phyloP scores from a whole-genome alignment of 2,113 vertebrate species.

The Heliornis fulica region DNA sequence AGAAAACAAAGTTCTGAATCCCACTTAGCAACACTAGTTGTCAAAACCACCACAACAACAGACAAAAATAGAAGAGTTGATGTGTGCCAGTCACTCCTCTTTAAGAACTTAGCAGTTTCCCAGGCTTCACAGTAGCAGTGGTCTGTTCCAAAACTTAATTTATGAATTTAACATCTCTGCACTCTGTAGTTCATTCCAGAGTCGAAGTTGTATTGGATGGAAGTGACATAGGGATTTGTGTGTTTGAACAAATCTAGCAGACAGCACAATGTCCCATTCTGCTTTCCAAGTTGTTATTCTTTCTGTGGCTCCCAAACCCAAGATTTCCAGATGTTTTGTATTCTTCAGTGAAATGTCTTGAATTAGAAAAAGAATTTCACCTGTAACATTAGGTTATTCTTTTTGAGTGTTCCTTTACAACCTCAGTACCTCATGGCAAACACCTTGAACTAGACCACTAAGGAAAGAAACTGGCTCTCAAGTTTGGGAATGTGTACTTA shows the following conservation, averaged over 20 bases:
- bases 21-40: not conserved
- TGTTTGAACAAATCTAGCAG: not conserved
- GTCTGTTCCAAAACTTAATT: not conserved
- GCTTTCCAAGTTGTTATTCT: not conserved
- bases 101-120: not conserved
- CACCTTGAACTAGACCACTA: not conserved
- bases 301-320: not conserved
- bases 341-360: not conserved
- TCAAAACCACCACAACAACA: not conserved
- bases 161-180: not conserved
- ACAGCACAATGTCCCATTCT: not conserved
- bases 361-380: not conserved
- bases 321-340: not conserved
- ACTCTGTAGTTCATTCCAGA: not conserved
- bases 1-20: not conserved
- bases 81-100: not conserved
- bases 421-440: not conserved
- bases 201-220: not conserved
- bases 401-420: not conserved
- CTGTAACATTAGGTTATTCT: not conserved
- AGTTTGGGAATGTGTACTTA: not conserved
- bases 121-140: not conserved
- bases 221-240: not conserved
- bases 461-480: not conserved
- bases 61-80: not conserved